Evolutionary conservation across 2,113 vertebrate genomes (phyloP).

Genomic region (Petaurus breviceps): DNA sequence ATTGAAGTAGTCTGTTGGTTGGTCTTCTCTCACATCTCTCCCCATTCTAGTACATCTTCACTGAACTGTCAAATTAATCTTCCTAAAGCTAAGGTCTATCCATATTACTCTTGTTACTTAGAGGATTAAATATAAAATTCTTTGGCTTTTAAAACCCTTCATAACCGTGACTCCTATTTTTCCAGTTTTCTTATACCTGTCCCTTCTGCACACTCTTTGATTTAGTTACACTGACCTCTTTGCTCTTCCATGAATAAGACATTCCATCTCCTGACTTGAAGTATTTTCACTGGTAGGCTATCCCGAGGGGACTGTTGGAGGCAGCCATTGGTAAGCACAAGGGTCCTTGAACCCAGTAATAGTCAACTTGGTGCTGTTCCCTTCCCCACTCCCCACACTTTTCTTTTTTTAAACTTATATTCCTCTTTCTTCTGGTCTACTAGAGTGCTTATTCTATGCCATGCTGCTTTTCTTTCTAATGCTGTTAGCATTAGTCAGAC

Average conservation of each 20-base stretch:
- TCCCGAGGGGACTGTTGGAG: too few relatives aligned
- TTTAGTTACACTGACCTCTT: not conserved
- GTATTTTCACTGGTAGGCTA: too few relatives aligned
- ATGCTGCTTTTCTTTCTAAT: not conserved
- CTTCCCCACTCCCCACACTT: too few relatives aligned
- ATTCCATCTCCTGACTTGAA: not conserved
- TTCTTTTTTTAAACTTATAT: too few relatives aligned
- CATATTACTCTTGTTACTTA: not conserved
- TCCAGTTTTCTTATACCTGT: not conserved
- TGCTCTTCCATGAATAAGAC: not conserved
- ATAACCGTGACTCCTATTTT: not conserved
- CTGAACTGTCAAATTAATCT: not conserved
- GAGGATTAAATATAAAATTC: not conserved
- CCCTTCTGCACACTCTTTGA: not conserved
- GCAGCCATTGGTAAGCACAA: too few relatives aligned
- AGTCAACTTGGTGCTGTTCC: too few relatives aligned
- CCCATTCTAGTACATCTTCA: not conserved
- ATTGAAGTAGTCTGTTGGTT: too few relatives aligned
- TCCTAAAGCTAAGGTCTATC: not conserved
- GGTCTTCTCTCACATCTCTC: not conserved
- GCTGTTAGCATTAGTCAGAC: not conserved
- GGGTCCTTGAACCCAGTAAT: too few relatives aligned
- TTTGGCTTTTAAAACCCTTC: not conserved
- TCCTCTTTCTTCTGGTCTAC: too few relatives aligned
- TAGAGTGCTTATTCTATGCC: too few relatives aligned